These are phyloP conservation scores for Phainopepla nitens DNA, from an alignment of 2,113 vertebrate species.

Conservation along the genomic window DNA sequence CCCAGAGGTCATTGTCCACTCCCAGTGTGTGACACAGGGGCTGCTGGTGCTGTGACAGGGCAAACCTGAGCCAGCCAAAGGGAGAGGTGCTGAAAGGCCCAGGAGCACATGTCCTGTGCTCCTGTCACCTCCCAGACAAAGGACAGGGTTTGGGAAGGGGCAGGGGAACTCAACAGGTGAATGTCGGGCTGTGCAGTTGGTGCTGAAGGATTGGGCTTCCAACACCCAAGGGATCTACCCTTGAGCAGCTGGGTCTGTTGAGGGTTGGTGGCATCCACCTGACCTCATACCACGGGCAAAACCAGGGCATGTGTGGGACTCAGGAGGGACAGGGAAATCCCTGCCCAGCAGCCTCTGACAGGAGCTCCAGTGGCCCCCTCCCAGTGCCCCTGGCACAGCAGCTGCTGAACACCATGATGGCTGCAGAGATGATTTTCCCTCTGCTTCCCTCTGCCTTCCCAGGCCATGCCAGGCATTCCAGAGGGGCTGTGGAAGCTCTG, in stretches of 20 bases:
- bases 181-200: background rate
- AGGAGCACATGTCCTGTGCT: background rate
- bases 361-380: background rate
- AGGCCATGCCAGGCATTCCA: background rate
- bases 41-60: background rate
- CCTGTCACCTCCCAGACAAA: background rate
- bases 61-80: fast-evolving
- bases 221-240: background rate
- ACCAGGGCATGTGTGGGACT: background rate
- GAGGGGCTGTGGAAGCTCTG: background rate
- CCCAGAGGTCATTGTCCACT: background rate
- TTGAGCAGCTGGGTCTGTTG: background rate
- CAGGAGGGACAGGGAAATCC: background rate
- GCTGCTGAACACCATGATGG: background rate
- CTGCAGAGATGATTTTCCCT: background rate
- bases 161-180: background rate
- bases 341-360: background rate
- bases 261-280: background rate
- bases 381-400: background rate
- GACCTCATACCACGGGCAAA: background rate
- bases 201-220: background rate
- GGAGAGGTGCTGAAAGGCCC: background rate
- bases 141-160: background rate
- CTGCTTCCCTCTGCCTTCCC: no score
- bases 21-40: fast-evolving